Evolutionary conservation across 2,113 vertebrate genomes (phyloP), one percentile per base, ranked within the genome.

Genomic region (Otus sunia): DNA sequence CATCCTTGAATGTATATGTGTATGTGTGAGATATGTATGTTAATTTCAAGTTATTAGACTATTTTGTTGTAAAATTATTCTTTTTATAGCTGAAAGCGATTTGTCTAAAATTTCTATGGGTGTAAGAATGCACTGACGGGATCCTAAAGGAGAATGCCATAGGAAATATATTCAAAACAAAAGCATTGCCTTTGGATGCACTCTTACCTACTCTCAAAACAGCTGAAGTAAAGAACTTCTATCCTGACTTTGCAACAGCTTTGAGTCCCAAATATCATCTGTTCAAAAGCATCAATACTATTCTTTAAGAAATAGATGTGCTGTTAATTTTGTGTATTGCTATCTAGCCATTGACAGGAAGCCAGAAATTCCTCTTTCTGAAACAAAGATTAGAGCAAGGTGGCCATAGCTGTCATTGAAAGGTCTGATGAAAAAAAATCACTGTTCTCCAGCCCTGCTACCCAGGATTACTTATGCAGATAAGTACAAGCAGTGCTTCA

Each of bases 401-500:
- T 53, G 45, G 19, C 34, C 20, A n/a, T n/a, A 52, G 15, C 22
- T 53, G 37, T 39, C 34, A 10, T 37, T 60, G 47, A 62, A 60
- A 76, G 15, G 30, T 21, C 45, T 68, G 39, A 59, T 55, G 37
- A 60, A 66, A 60, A 60, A n/a, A 72, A 25, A 25, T 32, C 22
- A 12, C 25, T 58, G 19, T 59, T 36, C 17, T 69, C 11, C 20
- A 64, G 21, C 41, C 14, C 55, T 69, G 25, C 47, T 49, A 41
- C 17, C 17, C 29, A 17, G 19, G 3, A 60, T 74, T 60, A 32
- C 13, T 47, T 60, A 36, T 26, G 41, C 25, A 60, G 47, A 47
- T 74, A 7, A 13, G 10, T 53, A 22, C 1, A 0, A 27, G n/a
- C 17, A 41, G 14, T 19, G 58, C n/a, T n/a, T n/a, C n/a, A n/a